Evolutionary conservation across 2,888 invertebrate species (phyloP).

Genomic region (Didymodactylos carnosus): DNA sequence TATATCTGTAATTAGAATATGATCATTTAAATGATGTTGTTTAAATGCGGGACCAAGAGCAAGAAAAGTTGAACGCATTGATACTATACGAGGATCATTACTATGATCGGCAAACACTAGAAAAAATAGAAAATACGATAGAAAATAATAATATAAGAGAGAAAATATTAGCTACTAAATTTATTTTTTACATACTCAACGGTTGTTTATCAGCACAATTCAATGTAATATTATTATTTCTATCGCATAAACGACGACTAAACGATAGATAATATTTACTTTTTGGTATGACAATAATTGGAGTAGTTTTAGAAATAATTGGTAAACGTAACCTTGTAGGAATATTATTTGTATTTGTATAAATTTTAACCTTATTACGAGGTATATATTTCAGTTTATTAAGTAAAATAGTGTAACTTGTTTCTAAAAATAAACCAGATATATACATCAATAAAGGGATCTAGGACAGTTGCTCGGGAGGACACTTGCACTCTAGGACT

Average conservation of each 20-base stretch:
- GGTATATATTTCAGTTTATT: neutral
- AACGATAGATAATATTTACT: neutral
- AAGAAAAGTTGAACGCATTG: neutral
- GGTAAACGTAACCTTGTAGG: neutral
- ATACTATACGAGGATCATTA: neutral
- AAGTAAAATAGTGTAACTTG: no score
- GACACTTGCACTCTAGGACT: no score
- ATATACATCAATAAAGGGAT: no score
- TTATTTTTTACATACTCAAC: no score
- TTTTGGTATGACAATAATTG: neutral
- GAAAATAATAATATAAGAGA: no score
- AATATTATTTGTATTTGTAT: neutral
- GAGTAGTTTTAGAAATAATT: neutral
- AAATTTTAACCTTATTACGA: neutral
- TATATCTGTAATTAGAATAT: neutral
- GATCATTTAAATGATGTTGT: neutral
- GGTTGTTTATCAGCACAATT: no score
- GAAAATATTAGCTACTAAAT: no score
- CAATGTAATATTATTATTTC: no score
- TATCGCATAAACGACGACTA: no score
- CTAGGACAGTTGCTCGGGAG: no score
- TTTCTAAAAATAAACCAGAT: no score
- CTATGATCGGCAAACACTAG: neutral
- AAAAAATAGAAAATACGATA: neutral
- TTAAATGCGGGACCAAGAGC: neutral